Evolutionary conservation across 2,888 invertebrate genomes (phyloP).

Genomic region (Phyllotreta striolata): DNA sequence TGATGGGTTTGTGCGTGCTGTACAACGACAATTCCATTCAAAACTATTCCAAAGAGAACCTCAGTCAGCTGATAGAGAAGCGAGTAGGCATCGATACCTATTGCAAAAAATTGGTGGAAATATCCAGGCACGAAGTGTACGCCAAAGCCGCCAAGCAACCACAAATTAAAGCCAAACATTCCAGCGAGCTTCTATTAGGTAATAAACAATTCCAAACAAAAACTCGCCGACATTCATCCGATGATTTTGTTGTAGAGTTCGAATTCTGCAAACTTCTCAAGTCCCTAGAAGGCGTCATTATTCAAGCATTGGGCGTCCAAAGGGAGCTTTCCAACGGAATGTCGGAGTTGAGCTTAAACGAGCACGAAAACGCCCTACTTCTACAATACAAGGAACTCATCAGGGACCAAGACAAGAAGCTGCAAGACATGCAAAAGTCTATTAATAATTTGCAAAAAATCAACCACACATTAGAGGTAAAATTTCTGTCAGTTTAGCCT

Average conservation of each 20-base stretch:
- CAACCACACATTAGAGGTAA: conserved; percentile 60
- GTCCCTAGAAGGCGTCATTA: conserved; percentile 68
- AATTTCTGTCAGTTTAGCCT: conserved; percentile 5
- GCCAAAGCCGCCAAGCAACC: conserved; percentile 93
- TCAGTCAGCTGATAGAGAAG: conserved; percentile 85
- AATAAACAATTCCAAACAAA: background rate
- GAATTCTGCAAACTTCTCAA: conserved; percentile 95
- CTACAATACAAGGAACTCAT: conserved; percentile 90
- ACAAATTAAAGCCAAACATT: conserved; percentile 79
- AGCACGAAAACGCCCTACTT: conserved; percentile 64
- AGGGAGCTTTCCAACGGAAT: conserved; percentile 62
- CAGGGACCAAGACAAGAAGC: conserved; percentile 82
- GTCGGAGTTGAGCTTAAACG: conserved; percentile 63
- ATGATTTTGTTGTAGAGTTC: conserved; percentile 68
- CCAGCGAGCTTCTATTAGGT: conserved; percentile 78
- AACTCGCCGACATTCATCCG: background rate
- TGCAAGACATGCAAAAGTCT: conserved; percentile 64
- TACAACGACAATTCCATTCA: conserved; percentile 86
- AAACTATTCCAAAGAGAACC: conserved; percentile 77
- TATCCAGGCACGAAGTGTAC: conserved; percentile 90
- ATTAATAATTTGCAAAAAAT: conserved; percentile 53
- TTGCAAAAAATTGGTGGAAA: conserved; percentile 83
- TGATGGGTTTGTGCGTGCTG: conserved; percentile 90
- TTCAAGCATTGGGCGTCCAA: conserved; percentile 58
- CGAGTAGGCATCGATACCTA: conserved; percentile 91